Base-by-base conservation (phyloP, 1,140 invertebrate species). In the Lepidotrigona ventralis region DNA sequence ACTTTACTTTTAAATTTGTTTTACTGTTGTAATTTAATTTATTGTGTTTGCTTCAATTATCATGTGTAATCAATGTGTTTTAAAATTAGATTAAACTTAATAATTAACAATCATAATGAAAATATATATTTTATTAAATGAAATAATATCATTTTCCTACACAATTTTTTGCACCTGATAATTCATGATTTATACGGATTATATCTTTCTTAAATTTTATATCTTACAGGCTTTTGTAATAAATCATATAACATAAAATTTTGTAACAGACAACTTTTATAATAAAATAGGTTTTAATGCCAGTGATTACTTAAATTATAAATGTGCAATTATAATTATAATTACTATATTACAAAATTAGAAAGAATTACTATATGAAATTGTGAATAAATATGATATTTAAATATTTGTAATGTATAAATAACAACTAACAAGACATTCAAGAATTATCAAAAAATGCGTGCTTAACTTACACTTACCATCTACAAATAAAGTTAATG, bases 401-500 rank as follows among this genome's bases (percentile, higher is more conserved):
- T 60, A 69, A 82, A 79, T 69, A 26, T 70, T 56, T 23, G 23
- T 73, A 74, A 12, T 81, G 66, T 54, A 73, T 54, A 64, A 53
- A 51, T 15, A 33, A 71, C 21, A 60, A 79, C 19, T 70, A 79
- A 54, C 5, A 68, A 68, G 29, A 79, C 53, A 84, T 83, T 78
- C 51, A 72, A 72, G 14, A 80, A 72, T 73, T 53, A 11, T 51
- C 29, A 73, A 51, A n/a, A 66, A 73, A 51, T 72, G 26, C 82
- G 58, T 83, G 82, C 77, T 72, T 74, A 78, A 64, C 81, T 86
- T 58, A 80, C 82, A 92, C 91, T 92, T 88, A 92, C 91, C 91
- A 86, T 81, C 91, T 92, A 89, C 60, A 92, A 92, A 91, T 79
- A 92, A 91, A 91, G 86, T 91, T 91, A 91, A 90, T 77, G 88